These are phyloP conservation scores for Hirtodrosophila cameraria DNA, from an alignment of 2,888 invertebrate genomes.

Conservation along the genomic window DNA sequence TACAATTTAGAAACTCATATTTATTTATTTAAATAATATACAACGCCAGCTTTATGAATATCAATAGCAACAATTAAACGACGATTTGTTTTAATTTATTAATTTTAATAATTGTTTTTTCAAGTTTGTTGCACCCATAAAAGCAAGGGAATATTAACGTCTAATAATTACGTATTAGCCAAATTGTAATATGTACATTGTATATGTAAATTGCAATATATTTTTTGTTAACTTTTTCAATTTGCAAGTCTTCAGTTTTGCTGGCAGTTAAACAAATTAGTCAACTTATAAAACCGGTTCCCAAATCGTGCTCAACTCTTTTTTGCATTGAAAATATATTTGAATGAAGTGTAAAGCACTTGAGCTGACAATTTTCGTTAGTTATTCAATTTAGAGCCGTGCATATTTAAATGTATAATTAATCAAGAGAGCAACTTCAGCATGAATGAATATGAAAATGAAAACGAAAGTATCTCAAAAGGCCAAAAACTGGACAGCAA, in stretches of 20 bases:
- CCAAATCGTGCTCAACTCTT: constrained; percentile 15
- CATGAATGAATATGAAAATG: constrained; percentile 2
- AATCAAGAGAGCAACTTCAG: constrained; percentile 1
- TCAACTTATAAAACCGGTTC: constrained; percentile 29
- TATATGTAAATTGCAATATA: constrained; percentile 10
- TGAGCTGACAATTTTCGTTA: neutral
- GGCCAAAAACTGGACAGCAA: constrained; percentile 17
- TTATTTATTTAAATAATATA: constrained; percentile 13
- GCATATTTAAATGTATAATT: constrained; percentile 11
- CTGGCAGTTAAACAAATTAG: constrained; percentile 2
- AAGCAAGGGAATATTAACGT: neutral
- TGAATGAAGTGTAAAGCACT: constrained; percentile 20
- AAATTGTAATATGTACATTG: constrained; percentile 10
- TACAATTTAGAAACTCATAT: constrained; percentile 1
- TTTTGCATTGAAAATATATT: constrained; percentile 11
- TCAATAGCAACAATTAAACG: constrained; percentile 33
- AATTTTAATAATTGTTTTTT: constrained; percentile 30
- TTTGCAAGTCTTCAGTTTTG: neutral
- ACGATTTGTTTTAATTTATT: constrained; percentile 47
- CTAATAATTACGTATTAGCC: neutral
- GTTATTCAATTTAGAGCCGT: neutral
- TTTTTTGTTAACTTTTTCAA: constrained; percentile 8
- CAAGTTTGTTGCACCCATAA: constrained; percentile 38
- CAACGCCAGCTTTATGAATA: constrained; percentile 1
- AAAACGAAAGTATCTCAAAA: constrained; percentile 58